Base-by-base conservation (phyloP, 2,797 vertebrate genomes). In the Cetoscarus ocellatus region DNA sequence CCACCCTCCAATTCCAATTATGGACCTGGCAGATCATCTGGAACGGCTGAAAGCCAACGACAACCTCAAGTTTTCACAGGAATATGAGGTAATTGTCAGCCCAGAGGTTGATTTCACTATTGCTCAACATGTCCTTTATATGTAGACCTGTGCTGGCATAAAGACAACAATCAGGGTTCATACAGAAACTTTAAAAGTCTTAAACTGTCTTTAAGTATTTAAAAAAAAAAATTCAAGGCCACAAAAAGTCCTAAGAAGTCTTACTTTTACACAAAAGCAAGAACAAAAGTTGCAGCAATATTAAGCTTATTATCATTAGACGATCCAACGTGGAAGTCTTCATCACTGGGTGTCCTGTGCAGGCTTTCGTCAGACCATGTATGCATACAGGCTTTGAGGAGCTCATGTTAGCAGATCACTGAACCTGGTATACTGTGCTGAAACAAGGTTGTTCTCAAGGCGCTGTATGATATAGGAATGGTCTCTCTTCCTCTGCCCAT, bases 51-150 rank as follows among this genome's bases (percentile, higher is more conserved):
- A 99, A 95, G 98, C 98, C 70, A 99, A 99, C 70, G 98, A 99
- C 93, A 99, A 99, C 94, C 93, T 99, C 86, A 99, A 99, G 90
- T 99, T 99, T 90, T 99, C 98, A 34, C 98, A 99, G 91, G 98
- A 99, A 75, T 99, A 99, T 74, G 98, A 99, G 95, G 98, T 97
- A 93, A 85, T 59, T 39, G 38, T 64, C 10, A 9, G 8, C 15
- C 4, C 39, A 18, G 10, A 62, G 27, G 50, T 61, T 19, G 53
- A 64, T 44, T 40, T 39, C 44, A 17, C 15, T 34, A 8, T 35
- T 36, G 10, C 17, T 3, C 53, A 5, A 19, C 48, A 35, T 61
- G 15, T 15, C 4, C 9, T 40, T 9, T 9, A n/a, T n/a, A n/a
- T n/a, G n/a, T n/a, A n/a, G n/a, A n/a, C n/a, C 11, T 40, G 39